Conservation (phyloP, 2,888 invertebrate genomes). For the Tetanocera ferruginea region DNA sequence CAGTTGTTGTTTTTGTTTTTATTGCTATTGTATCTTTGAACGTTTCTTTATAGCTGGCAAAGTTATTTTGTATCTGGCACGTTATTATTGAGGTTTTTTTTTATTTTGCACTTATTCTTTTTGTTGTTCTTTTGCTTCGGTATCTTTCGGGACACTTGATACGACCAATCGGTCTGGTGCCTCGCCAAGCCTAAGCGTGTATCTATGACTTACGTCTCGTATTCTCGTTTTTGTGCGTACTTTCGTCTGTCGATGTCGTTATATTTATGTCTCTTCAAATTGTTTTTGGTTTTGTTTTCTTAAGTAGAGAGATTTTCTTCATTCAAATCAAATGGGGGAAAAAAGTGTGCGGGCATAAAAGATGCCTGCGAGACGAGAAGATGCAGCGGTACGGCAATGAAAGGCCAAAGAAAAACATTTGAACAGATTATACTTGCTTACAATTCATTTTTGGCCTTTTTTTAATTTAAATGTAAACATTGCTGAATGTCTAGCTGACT, state of each 20-base stretch:
- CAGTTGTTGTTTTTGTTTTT: background rate
- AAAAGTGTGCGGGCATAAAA: background rate
- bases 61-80: slow-evolving; percentile 19
- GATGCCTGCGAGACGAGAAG: background rate
- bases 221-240: background rate
- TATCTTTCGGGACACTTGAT: slow-evolving; percentile 10
- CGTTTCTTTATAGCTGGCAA: background rate
- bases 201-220: slow-evolving; percentile 1
- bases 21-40: background rate
- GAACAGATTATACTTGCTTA: background rate
- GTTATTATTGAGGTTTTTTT: background rate
- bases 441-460: background rate
- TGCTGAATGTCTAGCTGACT: background rate
- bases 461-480: background rate
- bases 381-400: background rate
- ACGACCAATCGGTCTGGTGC: slow-evolving; percentile 14
- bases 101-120: background rate
- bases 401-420: background rate
- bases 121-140: background rate
- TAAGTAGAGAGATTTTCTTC: background rate
- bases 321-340: background rate
- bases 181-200: background rate
- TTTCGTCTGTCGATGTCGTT: background rate
- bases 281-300: background rate
- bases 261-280: background rate